Conservation (phyloP, 2,113 vertebrate species). For the Nothoprocta perdicaria region DNA sequence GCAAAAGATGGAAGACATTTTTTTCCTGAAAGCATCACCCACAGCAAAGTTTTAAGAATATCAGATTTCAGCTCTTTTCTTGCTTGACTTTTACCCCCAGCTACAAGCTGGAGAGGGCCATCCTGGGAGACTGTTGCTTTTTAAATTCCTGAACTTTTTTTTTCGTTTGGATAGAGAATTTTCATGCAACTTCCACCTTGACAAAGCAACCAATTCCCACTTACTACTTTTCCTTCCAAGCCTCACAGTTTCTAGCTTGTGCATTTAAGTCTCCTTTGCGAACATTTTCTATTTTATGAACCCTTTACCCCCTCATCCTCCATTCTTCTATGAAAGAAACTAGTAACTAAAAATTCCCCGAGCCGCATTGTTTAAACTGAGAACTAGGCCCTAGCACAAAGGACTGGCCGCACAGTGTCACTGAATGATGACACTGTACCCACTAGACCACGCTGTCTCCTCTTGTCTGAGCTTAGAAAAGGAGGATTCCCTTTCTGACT, state of each 20-base stretch:
- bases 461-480: neutral
- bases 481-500: neutral
- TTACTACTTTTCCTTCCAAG: neutral
- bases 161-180: neutral
- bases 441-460: neutral
- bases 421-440: neutral
- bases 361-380: neutral
- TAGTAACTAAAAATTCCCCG: neutral
- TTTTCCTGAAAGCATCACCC: neutral
- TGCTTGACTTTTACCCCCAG: neutral
- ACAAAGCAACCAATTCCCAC: neutral
- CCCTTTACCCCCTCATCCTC: neutral
- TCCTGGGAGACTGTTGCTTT: neutral
- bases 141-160: neutral
- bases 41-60: neutral
- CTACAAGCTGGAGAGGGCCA: neutral
- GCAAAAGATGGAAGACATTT: neutral
- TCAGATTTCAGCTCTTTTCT: neutral
- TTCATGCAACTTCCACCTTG: neutral
- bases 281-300: neutral
- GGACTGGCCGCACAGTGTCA: neutral
- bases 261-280: neutral
- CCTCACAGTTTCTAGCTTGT: neutral
- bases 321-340: neutral
- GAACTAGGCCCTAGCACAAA: neutral